These are phyloP conservation scores for Rhadinocentrus ornatus DNA, from an alignment of 2,797 vertebrate genomes.

Conservation along the genomic window DNA sequence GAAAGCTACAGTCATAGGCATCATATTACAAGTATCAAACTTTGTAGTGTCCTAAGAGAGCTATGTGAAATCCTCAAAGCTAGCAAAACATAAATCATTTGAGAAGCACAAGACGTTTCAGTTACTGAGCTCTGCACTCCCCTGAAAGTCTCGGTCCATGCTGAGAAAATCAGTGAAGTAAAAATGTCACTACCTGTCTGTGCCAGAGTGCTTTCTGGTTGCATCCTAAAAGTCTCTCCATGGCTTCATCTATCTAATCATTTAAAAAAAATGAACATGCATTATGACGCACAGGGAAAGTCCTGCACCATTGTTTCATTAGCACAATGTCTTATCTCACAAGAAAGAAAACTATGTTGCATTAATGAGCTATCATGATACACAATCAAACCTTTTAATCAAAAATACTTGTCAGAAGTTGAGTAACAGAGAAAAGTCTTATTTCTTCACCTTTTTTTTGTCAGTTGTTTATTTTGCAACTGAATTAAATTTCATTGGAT, in stretches of 20 bases:
- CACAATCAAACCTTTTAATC: constrained; percentile 12
- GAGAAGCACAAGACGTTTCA: constrained; percentile 48
- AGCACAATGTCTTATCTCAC: constrained; percentile 23
- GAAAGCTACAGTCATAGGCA: constrained; percentile 57
- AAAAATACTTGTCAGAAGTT: constrained; percentile 8
- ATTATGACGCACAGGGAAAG: constrained; percentile 20
- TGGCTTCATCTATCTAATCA: constrained; percentile 38
- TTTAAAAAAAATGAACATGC: constrained; percentile 47
- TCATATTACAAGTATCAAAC: constrained; percentile 62
- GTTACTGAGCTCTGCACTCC: constrained; percentile 56
- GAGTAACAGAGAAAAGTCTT: background rate
- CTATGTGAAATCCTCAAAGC: constrained; percentile 66
- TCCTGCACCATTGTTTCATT: constrained; percentile 36
- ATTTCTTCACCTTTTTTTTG: background rate
- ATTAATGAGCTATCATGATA: background rate
- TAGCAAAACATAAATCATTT: constrained; percentile 68
- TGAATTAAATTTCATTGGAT: background rate
- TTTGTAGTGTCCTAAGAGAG: constrained; percentile 68
- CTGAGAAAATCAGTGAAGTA: constrained; percentile 52
- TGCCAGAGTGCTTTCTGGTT: constrained; percentile 43
- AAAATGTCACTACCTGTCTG: constrained; percentile 68
- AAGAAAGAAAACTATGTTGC: background rate
- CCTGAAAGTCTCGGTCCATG: constrained; percentile 63
- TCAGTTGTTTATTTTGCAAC: no score
- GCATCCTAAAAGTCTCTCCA: constrained; percentile 46